These are phyloP conservation scores for Lycodopsis pacificus DNA, from an alignment of 2,797 vertebrate genomes.

Conservation along the genomic window DNA sequence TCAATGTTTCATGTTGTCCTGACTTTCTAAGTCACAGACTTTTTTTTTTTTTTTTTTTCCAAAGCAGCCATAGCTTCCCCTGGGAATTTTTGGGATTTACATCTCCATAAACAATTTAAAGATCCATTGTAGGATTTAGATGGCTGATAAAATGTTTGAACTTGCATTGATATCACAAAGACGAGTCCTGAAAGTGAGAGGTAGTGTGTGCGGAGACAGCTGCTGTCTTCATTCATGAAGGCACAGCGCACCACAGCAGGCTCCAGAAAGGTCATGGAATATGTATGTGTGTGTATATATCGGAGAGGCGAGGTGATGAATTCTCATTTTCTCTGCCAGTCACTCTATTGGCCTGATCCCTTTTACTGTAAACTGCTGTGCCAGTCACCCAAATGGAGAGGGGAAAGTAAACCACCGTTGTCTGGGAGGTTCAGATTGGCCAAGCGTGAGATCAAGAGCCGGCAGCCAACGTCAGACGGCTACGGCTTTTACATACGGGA, in stretches of 20 bases:
- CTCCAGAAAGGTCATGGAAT: not conserved
- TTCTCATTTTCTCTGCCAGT: not conserved
- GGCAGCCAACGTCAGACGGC: conserved; percentile 4
- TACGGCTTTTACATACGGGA: conserved; percentile 7
- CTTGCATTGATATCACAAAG: not conserved
- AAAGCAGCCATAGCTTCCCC: no score
- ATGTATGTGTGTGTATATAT: not conserved
- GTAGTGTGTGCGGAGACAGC: not conserved
- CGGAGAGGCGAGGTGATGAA: not conserved
- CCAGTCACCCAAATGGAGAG: not conserved
- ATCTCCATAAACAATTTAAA: not conserved
- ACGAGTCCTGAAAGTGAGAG: not conserved
- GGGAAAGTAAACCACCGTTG: not conserved
- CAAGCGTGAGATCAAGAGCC: not conserved
- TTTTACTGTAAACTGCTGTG: not conserved
- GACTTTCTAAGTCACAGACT: no score
- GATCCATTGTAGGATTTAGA: not conserved
- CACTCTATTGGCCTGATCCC: not conserved
- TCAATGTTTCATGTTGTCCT: no score
- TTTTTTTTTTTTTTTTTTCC: no score
- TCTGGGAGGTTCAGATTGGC: not conserved
- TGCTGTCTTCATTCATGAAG: not conserved
- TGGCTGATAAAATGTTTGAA: not conserved
- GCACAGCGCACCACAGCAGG: not conserved
- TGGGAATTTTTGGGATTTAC: not conserved